phyloP scores from a whole-genome alignment of 2,888 invertebrate genomes.

The Platycheirus rosarum region DNA sequence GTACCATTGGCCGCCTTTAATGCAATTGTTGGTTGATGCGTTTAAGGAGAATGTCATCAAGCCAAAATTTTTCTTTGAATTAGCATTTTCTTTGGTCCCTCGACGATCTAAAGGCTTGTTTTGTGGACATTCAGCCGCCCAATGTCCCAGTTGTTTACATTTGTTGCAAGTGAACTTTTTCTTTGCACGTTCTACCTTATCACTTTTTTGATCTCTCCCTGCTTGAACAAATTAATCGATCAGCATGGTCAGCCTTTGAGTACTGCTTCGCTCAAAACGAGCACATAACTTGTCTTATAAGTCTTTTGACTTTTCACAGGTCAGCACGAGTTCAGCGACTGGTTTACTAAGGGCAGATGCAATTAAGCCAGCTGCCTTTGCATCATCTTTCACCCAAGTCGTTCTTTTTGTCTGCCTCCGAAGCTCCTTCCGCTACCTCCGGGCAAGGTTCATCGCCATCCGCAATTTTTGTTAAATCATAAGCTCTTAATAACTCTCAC shows the following conservation, averaged over 20 bases:
- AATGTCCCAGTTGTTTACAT: background rate
- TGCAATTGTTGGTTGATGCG: too few relatives aligned
- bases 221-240: slow-evolving; percentile 15
- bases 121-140: slow-evolving; percentile 2
- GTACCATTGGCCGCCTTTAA: background rate
- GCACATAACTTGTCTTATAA: slow-evolving; percentile 18
- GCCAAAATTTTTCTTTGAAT: too few relatives aligned
- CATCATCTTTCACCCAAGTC: too few relatives aligned
- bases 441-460: too few relatives aligned
- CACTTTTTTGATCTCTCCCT: slow-evolving; percentile 27
- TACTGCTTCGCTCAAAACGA: slow-evolving; percentile 29
- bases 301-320: too few relatives aligned
- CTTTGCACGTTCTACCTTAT: background rate
- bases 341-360: slow-evolving; percentile 20
- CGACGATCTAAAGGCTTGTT: background rate
- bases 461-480: too few relatives aligned
- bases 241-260: slow-evolving; percentile 19
- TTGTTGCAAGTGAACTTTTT: background rate
- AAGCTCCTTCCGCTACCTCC: too few relatives aligned
- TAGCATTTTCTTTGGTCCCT: background rate
- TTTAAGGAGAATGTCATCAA: too few relatives aligned
- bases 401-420: too few relatives aligned
- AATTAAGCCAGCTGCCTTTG: too few relatives aligned
- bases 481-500: too few relatives aligned
- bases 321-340: slow-evolving; percentile 29